These are phyloP conservation scores for Trogon surrucura DNA, from an alignment of 2,113 vertebrate species.

Conservation along the genomic window DNA sequence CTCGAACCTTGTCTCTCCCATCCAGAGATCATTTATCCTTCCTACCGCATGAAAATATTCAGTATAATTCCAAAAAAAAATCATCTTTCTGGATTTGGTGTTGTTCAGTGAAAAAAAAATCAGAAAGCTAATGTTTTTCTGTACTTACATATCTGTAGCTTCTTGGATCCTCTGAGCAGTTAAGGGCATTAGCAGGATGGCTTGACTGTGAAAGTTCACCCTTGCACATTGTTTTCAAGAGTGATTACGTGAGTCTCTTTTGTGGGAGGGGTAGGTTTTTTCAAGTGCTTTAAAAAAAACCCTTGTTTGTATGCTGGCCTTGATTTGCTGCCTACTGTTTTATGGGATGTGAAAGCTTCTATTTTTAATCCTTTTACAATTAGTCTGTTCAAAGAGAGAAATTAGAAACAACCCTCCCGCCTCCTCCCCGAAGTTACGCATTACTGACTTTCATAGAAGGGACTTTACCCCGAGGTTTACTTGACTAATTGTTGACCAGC, in stretches of 20 bases:
- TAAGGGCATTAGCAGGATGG: slow-evolving; percentile 7
- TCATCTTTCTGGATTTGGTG: not conserved
- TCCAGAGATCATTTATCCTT: not conserved
- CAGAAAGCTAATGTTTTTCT: not conserved
- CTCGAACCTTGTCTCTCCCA: not conserved
- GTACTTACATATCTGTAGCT: slow-evolving; percentile 73
- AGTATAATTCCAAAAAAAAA: not conserved
- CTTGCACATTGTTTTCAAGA: slow-evolving; percentile 70
- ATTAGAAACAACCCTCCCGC: slow-evolving; percentile 1
- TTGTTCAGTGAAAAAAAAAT: not conserved
- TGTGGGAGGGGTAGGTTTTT: slow-evolving; percentile 69
- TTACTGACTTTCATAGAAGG: slow-evolving; percentile 38
- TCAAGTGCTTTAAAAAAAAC: slow-evolving; percentile 24
- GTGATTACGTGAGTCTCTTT: slow-evolving; percentile 59
- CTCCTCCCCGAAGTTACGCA: not conserved
- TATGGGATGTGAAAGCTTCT: slow-evolving; percentile 78
- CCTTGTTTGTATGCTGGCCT: not conserved
- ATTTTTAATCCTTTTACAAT: slow-evolving; percentile 49
- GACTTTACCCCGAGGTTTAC: slow-evolving; percentile 55
- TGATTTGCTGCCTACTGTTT: slow-evolving; percentile 44
- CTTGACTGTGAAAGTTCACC: slow-evolving; percentile 42
- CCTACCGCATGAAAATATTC: not conserved
- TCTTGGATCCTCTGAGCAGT: slow-evolving; percentile 20
- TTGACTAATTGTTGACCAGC: not conserved
- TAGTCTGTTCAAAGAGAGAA: not conserved